Evolutionary conservation across 37 sponge, comb jelly and placozoan genomes (phyloP).

Genomic region (Spongia lamella): DNA sequence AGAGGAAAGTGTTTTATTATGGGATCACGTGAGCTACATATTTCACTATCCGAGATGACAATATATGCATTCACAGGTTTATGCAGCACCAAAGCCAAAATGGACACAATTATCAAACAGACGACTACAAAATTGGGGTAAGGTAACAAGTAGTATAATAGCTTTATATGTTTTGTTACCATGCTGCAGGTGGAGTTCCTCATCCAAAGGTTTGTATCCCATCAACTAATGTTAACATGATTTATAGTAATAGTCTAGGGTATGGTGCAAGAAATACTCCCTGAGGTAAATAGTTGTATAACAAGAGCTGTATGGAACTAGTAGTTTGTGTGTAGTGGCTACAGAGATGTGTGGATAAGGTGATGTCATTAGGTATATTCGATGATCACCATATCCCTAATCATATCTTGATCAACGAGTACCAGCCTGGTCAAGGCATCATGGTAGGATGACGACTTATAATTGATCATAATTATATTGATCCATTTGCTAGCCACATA

Average conservation of each 20-base stretch:
- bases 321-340: slow-evolving; percentile 70
- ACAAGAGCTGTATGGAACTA: too few relatives aligned
- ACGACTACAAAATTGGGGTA: slow-evolving; percentile 97
- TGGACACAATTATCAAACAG: slow-evolving; percentile 88
- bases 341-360: slow-evolving; percentile 19
- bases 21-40: slow-evolving; percentile 59
- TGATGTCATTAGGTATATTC: slow-evolving; percentile 67
- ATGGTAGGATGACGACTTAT: slow-evolving; percentile 58
- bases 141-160: slow-evolving; percentile 4
- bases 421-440: slow-evolving; percentile 94
- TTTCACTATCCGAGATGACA: too few relatives aligned
- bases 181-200: slow-evolving; percentile 78
- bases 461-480: not conserved
- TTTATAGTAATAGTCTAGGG: slow-evolving; percentile 18
- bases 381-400: slow-evolving; percentile 61
- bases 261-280: slow-evolving; percentile 52
- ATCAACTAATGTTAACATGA: too few relatives aligned
- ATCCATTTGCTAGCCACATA: slow-evolving; percentile 71
- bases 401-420: slow-evolving; percentile 97
- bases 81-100: slow-evolving; percentile 84
- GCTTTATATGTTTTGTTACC: too few relatives aligned
- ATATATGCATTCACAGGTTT: slow-evolving; percentile 57
- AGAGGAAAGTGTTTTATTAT: slow-evolving; percentile 66
- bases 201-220: slow-evolving; percentile 54
- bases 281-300: slow-evolving; percentile 23